Percentiles rank a stretch among this genome's conserved stretches.
Evolutionary conservation across 2,888 invertebrate genomes (phyloP).

Genomic region (Cerastis leucographa): DNA sequence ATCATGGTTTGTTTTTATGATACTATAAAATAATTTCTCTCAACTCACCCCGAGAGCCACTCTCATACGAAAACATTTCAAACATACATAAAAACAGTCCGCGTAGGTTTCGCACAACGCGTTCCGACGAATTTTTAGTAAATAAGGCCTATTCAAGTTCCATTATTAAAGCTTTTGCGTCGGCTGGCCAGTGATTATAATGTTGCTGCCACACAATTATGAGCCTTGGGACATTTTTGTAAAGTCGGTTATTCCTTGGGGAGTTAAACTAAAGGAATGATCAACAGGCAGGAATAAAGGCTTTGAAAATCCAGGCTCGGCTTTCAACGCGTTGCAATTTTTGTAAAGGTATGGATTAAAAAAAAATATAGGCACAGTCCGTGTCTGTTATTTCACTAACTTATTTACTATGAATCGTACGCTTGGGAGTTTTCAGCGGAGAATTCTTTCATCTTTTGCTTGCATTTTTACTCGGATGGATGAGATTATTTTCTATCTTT

Average conservation of each 20-base stretch:
- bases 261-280: conserved; percentile 54
- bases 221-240: conserved; percentile 20
- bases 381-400: conserved; percentile 52
- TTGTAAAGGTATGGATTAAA: conserved; percentile 59
- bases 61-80: conserved; percentile 43
- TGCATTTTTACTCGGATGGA: conserved; percentile 32
- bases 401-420: conserved; percentile 54
- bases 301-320: conserved; percentile 60
- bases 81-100: conserved; percentile 41
- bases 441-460: conserved; percentile 41
- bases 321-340: conserved; percentile 56
- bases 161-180: conserved; percentile 67
- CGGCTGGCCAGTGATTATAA: conserved; percentile 59
- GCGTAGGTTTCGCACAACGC: conserved; percentile 33
- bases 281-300: conserved; percentile 72
- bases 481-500: conserved; percentile 23
- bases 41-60: conserved; percentile 13
- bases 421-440: conserved; percentile 32
- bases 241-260: conserved; percentile 39
- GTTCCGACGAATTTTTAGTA: conserved; percentile 46
- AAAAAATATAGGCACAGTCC: conserved; percentile 50
- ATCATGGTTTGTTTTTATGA: background rate
- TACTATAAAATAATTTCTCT: background rate
- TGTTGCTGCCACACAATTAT: conserved; percentile 29
- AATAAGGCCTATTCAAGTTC: conserved; percentile 63